Evolutionary conservation across 1,140 invertebrate genomes (phyloP), one percentile per base, ranked within the genome.

Genomic region (Fopius arisanus): DNA sequence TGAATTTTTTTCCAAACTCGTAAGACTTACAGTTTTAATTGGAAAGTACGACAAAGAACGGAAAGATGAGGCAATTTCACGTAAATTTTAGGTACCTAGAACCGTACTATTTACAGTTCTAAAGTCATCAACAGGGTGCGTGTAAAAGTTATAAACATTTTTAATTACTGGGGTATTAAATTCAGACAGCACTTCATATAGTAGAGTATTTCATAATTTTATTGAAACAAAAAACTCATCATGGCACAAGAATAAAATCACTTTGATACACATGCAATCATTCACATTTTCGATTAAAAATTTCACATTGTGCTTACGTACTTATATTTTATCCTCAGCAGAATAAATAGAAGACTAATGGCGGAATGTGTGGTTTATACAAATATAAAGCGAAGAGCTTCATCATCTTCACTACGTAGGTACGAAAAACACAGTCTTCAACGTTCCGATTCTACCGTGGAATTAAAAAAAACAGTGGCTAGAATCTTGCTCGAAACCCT

Each of bases 281-380:
- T 26, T 51, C 43, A 51, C 19, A 5, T 59, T 59, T 59, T 21
- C 12, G 4, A 5, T 59, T 59, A 28, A 59, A 26, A 23, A 59
- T 59, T 51, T 5, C 43, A 59, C 54, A 59, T 59, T 59, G 54
- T 59, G 54, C 54, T 59, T 59, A 28, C 19, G 10, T 21, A 59
- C 54, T 59, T 26, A 59, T 16, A 59, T 28, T 12, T 23, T 26
- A 59, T 59, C n/a, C 43, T 51, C 19, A 51, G 43, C 43, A 51
- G 43, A 59, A 59, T 59, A 59, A 59, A 59, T 59, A 59, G 54
- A 59, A 59, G 54, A 59, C 54, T 59, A 59, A 59, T 59, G 5
- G 19, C 26, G 54, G 54, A 59, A 59, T 59, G 54, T 59, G 54
- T 23, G 19, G 10, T 59, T 59, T 59, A 59, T 59, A 59, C 54